Evolutionary conservation across 2,797 vertebrate genomes (phyloP).

Genomic region (Oceanodroma leucorhoa): DNA sequence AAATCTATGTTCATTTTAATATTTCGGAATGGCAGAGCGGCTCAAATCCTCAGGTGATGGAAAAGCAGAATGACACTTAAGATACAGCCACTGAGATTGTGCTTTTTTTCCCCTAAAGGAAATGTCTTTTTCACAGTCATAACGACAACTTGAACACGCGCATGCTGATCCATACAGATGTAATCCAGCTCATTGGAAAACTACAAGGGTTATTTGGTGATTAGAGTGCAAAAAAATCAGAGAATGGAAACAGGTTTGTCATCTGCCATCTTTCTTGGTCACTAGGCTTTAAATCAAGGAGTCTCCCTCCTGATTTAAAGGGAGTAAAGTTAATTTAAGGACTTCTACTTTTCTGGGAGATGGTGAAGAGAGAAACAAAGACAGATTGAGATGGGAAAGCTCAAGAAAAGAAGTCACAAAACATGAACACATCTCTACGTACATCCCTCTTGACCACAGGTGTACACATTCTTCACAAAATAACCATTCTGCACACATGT

Average conservation of each 20-base stretch:
- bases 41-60: slow-evolving; percentile 35
- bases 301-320: background rate
- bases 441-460: rapidly evolving
- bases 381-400: background rate
- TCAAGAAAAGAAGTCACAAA: background rate
- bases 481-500: background rate
- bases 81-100: background rate
- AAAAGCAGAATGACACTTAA: slow-evolving; percentile 15
- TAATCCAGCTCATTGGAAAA: background rate
- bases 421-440: background rate
- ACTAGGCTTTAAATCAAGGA: background rate
- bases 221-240: background rate
- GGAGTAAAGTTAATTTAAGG: background rate
- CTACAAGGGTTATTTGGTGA: background rate
- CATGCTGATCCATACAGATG: background rate
- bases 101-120: background rate
- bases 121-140: background rate
- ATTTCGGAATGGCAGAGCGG: background rate
- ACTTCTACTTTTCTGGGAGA: background rate
- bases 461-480: background rate
- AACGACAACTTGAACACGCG: rapidly evolving
- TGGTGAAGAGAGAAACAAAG: background rate
- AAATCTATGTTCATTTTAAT: slow-evolving; percentile 43
- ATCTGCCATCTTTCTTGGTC: background rate
- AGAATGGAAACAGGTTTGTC: background rate